These are phyloP conservation scores for Myotis davidii DNA, from an alignment of 2,113 vertebrate genomes.

Conservation along the genomic window DNA sequence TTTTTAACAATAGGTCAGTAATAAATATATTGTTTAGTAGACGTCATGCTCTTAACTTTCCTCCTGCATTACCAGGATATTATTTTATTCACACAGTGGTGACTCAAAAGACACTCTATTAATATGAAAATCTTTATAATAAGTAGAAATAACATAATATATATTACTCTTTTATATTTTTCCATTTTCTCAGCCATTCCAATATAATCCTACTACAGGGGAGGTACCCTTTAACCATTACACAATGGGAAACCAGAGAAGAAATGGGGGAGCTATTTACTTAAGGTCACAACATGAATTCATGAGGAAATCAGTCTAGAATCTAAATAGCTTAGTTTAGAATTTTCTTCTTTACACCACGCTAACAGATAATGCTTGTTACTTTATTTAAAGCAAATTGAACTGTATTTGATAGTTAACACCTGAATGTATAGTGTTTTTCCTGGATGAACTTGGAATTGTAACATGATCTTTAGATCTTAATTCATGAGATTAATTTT, in stretches of 20 bases:
- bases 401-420: background rate
- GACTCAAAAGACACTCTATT: background rate
- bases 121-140: background rate
- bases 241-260: background rate
- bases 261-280: background rate
- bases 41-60: background rate
- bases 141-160: background rate
- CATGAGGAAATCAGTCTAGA: background rate
- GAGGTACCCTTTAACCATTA: background rate
- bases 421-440: background rate
- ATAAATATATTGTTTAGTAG: background rate
- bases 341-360: background rate
- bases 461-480: background rate
- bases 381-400: background rate
- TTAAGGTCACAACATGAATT: background rate
- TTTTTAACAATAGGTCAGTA: background rate
- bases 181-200: background rate
- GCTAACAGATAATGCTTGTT: background rate
- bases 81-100: background rate
- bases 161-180: background rate
- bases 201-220: background rate
- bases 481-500: background rate
- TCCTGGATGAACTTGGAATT: background rate
- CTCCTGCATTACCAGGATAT: background rate
- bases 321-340: background rate